Evolutionary conservation across 2,113 vertebrate species (phyloP), one percentile per base, ranked within the genome.

Genomic region (Hymenochirus boettgeri): DNA sequence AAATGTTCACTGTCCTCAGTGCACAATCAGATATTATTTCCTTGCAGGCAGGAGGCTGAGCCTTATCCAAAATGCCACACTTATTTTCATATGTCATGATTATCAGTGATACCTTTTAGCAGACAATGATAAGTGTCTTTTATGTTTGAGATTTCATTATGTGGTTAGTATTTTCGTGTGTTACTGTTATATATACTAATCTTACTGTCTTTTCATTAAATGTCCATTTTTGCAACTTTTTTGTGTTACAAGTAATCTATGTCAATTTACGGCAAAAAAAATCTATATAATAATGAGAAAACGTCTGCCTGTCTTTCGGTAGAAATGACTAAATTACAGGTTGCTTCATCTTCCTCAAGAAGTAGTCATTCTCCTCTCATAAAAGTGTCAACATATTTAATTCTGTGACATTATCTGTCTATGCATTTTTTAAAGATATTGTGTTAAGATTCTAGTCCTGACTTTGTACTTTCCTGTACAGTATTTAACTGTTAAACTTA

Each of bases 331-430:
- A 67, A 67, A 67, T 67, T 67, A 67, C 46, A 60, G 65, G 65
- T 53, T 67, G 46, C 56, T 47, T 52, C 57, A 27, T 59, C 65
- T 67, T 58, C 29, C 46, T 57, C 58, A 48, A 59, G 47, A 59
- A 23, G 31, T 59, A 67, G 56, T 67, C 48, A 67, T 53, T 67
- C 56, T 59, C 55, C n/a, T 23, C 65, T 67, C 65, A 60, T 60
- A 67, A 67, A 67, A 67, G 35, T 67, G 65, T 67, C 65, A 67
- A 67, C 56, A 67, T 53, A 67, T 67, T 67, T 67, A 59, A 67
- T 67, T 67, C 27, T 48, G 58, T 67, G 65, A 59, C 65, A 67
- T 67, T 67, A 67, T 59, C 65, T 39, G 56, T 60, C 65, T 67
- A 29, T 67, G 65, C 65, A 51, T 59, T 67, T 67, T 52, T 46